phyloP scores from a whole-genome alignment of 1,140 invertebrate species.

The Magallana angulata region DNA sequence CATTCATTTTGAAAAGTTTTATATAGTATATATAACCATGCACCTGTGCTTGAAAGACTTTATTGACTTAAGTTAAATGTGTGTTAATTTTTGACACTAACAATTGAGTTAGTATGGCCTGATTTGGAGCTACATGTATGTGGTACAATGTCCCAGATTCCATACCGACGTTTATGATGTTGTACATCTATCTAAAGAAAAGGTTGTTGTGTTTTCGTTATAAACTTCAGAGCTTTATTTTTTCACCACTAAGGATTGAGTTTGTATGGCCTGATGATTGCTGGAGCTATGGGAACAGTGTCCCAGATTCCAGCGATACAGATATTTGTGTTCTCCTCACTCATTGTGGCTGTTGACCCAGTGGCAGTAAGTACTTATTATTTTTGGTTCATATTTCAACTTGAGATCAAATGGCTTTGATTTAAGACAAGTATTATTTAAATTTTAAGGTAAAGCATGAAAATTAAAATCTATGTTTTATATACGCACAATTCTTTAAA shows the following conservation, averaged over 20 bases:
- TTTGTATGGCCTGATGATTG: conserved; percentile 90
- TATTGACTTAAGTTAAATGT: too few relatives aligned
- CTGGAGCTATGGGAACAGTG: conserved; percentile 88
- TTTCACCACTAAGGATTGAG: conserved; percentile 82
- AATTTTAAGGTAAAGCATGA: too few relatives aligned
- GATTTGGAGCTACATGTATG: conserved; percentile 87
- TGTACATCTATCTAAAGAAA: too few relatives aligned
- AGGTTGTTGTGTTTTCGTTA: too few relatives aligned
- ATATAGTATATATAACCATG: too few relatives aligned
- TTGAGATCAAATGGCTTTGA: too few relatives aligned
- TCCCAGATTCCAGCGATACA: conserved; percentile 76
- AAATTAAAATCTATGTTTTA: too few relatives aligned
- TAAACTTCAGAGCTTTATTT: too few relatives aligned
- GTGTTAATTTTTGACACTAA: conserved; percentile 29
- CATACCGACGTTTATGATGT: conserved; percentile 86
- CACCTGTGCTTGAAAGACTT: too few relatives aligned
- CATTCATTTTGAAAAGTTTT: too few relatives aligned
- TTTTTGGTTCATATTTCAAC: not conserved
- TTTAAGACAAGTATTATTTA: too few relatives aligned
- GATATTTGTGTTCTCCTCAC: conserved; percentile 94
- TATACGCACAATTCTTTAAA: too few relatives aligned
- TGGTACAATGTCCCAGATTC: conserved; percentile 78
- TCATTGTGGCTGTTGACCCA: conserved; percentile 98
- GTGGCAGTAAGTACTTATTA: conserved; percentile 87
- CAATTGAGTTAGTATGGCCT: conserved; percentile 91